Evolutionary conservation across 2,888 invertebrate genomes (phyloP).

Genomic region (Hedychridium roseum): DNA sequence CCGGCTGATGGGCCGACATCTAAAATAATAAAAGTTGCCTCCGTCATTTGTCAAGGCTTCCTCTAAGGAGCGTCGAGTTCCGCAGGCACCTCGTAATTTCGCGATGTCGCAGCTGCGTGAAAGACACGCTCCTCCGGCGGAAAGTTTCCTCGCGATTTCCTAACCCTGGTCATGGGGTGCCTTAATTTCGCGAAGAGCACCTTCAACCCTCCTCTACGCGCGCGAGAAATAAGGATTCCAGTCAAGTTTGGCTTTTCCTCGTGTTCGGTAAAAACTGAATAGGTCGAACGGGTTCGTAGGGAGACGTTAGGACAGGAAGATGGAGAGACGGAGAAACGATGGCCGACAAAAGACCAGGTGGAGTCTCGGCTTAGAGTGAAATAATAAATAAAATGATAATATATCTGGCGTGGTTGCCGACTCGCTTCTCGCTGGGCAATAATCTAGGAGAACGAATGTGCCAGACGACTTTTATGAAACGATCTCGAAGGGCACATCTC

Average conservation of each 20-base stretch:
- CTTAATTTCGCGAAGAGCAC: constrained; percentile 35
- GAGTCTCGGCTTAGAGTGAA: constrained; percentile 22
- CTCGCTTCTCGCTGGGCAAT: constrained; percentile 48
- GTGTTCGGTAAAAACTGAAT: no score
- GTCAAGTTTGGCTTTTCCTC: constrained; percentile 3
- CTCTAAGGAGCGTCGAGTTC: constrained; percentile 37
- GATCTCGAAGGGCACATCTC: constrained; percentile 35
- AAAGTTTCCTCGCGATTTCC: no score
- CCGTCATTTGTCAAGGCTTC: constrained; percentile 62
- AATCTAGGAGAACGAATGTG: constrained; percentile 62
- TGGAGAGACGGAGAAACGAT: neutral
- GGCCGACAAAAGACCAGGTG: neutral
- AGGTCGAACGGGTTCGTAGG: no score
- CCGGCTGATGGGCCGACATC: constrained; percentile 55
- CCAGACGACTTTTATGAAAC: constrained; percentile 65
- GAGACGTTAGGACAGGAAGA: no score
- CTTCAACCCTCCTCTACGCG: neutral
- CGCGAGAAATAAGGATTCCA: constrained; percentile 20
- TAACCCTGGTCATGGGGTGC: constrained; percentile 21
- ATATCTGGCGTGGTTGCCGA: constrained; percentile 26
- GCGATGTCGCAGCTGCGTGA: constrained; percentile 53
- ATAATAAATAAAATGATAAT: constrained; percentile 49
- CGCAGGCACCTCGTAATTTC: constrained; percentile 51
- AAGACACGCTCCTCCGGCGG: no score
- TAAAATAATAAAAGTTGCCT: constrained; percentile 64